Evolutionary conservation across 2,113 vertebrate genomes (phyloP).

Genomic region (Dipodomys stephensi): DNA sequence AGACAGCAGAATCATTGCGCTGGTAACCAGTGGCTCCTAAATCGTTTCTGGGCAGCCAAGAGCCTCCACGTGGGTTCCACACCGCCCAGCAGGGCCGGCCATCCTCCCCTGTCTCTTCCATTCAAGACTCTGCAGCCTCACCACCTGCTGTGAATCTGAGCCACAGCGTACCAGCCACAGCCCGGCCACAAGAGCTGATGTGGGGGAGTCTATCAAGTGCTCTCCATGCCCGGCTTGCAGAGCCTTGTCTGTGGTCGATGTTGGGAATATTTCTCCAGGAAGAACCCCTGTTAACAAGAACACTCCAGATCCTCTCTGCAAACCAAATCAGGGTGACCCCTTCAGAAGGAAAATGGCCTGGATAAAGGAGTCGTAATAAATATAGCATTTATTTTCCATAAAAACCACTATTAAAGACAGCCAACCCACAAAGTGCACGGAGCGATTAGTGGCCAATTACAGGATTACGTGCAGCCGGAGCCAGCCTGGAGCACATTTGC

Average conservation of each 20-base stretch:
- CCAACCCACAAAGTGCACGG: accelerated
- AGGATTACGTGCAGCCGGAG: accelerated
- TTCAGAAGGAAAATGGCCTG: not conserved
- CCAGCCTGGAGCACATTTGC: not conserved
- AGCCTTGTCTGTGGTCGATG: accelerated
- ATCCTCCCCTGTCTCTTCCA: accelerated
- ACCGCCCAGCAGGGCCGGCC: not conserved
- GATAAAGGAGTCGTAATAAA: not conserved
- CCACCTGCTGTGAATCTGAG: accelerated
- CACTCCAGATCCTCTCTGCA: not conserved
- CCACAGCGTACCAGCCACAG: not conserved
- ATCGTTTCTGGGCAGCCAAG: not conserved
- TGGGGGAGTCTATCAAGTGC: accelerated
- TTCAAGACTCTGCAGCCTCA: accelerated
- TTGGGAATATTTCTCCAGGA: accelerated
- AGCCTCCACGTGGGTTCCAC: not conserved
- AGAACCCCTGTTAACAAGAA: not conserved
- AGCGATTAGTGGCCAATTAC: not conserved
- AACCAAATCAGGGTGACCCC: not conserved
- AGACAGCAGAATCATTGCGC: not conserved
- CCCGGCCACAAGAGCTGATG: accelerated
- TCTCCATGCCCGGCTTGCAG: not conserved
- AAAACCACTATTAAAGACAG: not conserved
- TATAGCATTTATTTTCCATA: not conserved
- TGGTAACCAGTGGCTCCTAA: not conserved